Evolutionary conservation across 2,113 vertebrate species (phyloP).

Genomic region (Phyllostomus hastatus): DNA sequence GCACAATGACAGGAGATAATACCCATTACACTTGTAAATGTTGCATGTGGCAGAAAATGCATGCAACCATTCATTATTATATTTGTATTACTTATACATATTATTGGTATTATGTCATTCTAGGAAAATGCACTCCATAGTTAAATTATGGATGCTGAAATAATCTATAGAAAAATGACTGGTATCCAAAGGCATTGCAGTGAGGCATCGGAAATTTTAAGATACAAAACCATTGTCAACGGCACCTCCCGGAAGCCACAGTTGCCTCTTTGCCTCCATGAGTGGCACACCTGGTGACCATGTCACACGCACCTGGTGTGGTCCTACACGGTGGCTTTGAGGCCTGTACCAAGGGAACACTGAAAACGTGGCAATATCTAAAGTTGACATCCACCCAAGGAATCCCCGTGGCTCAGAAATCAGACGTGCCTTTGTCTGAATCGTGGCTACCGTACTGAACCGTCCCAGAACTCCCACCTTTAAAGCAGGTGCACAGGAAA

Average conservation of each 20-base stretch:
- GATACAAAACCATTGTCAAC: rapidly evolving
- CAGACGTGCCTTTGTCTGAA: background rate
- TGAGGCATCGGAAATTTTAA: background rate
- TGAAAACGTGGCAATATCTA: background rate
- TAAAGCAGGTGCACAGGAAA: background rate
- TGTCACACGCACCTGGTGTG: rapidly evolving
- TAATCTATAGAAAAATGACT: background rate
- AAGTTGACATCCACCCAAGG: background rate
- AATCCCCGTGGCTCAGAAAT: background rate
- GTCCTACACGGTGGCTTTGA: rapidly evolving
- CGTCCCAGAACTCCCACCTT: background rate
- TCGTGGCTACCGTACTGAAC: background rate
- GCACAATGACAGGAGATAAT: background rate
- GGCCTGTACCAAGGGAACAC: background rate
- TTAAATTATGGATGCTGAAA: background rate
- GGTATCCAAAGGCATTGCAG: background rate
- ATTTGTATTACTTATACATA: no score
- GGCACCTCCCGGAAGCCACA: background rate
- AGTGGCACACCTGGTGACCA: background rate
- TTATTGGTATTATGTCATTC: background rate
- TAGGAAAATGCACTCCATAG: background rate
- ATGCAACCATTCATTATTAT: background rate
- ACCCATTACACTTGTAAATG: background rate
- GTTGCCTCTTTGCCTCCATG: background rate
- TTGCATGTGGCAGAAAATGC: background rate